These are phyloP conservation scores for Julus scandinavius DNA, from an alignment of 2,888 invertebrate genomes.

Conservation along the genomic window DNA sequence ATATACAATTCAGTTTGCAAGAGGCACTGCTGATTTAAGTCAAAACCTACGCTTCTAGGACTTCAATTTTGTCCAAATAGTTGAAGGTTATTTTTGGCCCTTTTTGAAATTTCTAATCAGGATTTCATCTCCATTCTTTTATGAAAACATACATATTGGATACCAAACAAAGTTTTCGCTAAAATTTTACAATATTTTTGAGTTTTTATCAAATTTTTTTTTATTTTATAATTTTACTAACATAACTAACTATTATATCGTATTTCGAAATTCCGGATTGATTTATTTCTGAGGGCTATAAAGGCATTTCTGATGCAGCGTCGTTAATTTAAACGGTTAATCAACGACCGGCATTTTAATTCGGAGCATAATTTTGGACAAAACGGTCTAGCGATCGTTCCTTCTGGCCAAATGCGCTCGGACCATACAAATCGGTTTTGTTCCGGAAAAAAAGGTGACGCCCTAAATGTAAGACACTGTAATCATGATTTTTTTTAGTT, in stretches of 20 bases:
- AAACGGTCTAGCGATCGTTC: neutral
- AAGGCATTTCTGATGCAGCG: neutral
- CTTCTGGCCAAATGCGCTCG: too few relatives aligned
- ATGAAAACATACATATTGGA: too few relatives aligned
- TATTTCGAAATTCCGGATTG: too few relatives aligned
- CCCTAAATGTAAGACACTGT: neutral
- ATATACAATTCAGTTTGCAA: neutral
- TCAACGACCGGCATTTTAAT: neutral
- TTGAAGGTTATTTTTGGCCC: neutral
- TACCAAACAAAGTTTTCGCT: too few relatives aligned
- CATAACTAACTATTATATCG: neutral
- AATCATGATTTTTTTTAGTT: neutral
- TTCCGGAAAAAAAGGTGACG: neutral
- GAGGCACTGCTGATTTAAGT: neutral
- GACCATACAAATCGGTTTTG: too few relatives aligned
- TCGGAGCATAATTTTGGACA: conserved; percentile 33
- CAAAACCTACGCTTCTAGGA: too few relatives aligned
- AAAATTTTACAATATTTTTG: neutral
- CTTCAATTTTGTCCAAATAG: neutral
- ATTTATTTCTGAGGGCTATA: neutral
- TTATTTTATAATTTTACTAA: neutral
- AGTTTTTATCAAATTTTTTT: too few relatives aligned
- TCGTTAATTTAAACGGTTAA: neutral
- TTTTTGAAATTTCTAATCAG: too few relatives aligned
- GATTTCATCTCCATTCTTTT: too few relatives aligned